phyloP scores from a whole-genome alignment of 2,797 vertebrate genomes.

The Crax fasciolata region DNA sequence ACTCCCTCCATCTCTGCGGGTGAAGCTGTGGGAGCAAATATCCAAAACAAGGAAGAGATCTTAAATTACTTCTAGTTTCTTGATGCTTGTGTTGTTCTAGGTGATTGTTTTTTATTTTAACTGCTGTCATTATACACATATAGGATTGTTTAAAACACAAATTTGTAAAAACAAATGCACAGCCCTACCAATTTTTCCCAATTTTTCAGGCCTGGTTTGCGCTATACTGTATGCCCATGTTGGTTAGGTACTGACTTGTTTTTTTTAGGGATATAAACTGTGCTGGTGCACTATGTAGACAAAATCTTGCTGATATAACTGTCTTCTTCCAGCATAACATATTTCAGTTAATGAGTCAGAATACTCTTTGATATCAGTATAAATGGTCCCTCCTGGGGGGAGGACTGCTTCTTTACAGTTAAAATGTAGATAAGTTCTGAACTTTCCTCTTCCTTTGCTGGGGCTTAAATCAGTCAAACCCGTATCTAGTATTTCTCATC shows the following conservation, averaged over 20 bases:
- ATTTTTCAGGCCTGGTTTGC: neutral
- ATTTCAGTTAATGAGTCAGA: slow-evolving; percentile 75
- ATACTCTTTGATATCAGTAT: slow-evolving; percentile 58
- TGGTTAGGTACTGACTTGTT: neutral
- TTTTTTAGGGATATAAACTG: slow-evolving; percentile 17
- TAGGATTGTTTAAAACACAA: neutral
- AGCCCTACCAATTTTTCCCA: neutral
- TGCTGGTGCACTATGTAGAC: neutral
- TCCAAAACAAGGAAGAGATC: neutral
- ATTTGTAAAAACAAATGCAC: neutral
- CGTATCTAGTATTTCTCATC: neutral
- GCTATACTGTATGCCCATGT: rapidly evolving
- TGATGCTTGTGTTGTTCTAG: neutral
- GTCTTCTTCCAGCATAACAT: slow-evolving; percentile 40
- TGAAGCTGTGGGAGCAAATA: slow-evolving; percentile 24
- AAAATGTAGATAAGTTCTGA: slow-evolving; percentile 40
- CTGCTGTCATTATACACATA: neutral
- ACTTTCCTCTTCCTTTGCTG: slow-evolving; percentile 20
- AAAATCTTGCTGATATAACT: slow-evolving; percentile 66
- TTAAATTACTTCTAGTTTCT: slow-evolving; percentile 27
- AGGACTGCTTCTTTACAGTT: slow-evolving; percentile 52
- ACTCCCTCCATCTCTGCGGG: neutral
- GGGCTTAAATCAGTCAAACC: slow-evolving; percentile 39
- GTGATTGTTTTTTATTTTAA: neutral
- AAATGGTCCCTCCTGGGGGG: slow-evolving; percentile 34